phyloP scores from a whole-genome alignment of 37 sponge, comb jelly and placozoan species.

The Eunapius fragilis region DNA sequence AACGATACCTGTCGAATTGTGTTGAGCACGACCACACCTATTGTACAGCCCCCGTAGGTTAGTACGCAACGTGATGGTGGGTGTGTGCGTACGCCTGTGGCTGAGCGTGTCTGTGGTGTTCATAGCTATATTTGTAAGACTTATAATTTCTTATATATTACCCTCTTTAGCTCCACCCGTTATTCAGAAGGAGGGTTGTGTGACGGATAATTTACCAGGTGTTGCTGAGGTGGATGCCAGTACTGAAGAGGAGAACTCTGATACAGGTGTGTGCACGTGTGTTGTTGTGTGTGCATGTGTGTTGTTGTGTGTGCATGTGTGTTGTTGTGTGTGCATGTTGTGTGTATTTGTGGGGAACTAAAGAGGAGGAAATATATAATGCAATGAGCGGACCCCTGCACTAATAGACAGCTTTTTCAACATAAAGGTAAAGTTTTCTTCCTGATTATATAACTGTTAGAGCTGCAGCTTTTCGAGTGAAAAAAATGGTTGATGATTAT shows the following conservation, averaged over 20 bases:
- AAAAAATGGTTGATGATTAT: too few species aligned
- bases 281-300: background rate
- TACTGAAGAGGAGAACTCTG: background rate
- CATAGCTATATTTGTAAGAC: background rate
- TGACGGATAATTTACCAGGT: background rate
- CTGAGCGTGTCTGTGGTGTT: background rate
- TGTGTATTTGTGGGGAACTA: too few species aligned
- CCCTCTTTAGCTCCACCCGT: too few species aligned
- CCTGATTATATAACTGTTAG: too few species aligned
- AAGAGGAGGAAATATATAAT: too few species aligned
- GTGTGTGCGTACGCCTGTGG: background rate
- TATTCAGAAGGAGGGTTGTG: background rate
- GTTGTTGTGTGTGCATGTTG: background rate
- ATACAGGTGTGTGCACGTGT: background rate
- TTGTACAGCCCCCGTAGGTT: background rate
- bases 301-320: background rate
- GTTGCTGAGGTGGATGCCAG: background rate
- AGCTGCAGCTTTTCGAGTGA: too few species aligned
- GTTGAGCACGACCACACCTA: constrained; percentile 54
- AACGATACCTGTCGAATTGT: constrained; percentile 15
- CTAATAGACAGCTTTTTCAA: too few species aligned
- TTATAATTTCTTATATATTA: too few species aligned
- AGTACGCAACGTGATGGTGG: background rate
- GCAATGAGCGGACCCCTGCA: too few species aligned
- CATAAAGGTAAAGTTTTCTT: too few species aligned